These are phyloP conservation scores for Zaprionus kolodkinae DNA, from an alignment of 1,140 invertebrate genomes.

Conservation along the genomic window DNA sequence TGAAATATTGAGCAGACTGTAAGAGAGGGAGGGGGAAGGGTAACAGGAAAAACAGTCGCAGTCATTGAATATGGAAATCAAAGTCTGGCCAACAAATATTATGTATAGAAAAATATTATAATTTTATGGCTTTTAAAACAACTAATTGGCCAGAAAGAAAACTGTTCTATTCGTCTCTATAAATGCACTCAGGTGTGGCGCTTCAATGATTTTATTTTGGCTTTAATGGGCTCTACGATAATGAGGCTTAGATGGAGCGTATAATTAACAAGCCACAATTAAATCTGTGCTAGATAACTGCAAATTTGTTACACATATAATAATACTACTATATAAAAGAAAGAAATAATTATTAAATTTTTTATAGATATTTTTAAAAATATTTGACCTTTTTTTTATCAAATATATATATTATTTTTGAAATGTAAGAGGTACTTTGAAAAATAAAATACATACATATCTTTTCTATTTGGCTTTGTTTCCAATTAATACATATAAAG, in stretches of 20 bases:
- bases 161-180: constrained; percentile 22
- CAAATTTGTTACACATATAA: not conserved
- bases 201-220: constrained; percentile 23
- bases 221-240: constrained; percentile 26
- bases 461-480: no score
- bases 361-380: no score
- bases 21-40: constrained; percentile 1
- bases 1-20: constrained; percentile 51
- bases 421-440: no score
- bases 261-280: not conserved
- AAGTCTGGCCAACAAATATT: constrained; percentile 39
- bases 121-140: constrained; percentile 68
- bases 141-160: constrained; percentile 58
- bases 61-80: constrained; percentile 46
- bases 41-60: constrained; percentile 16
- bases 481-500: not conserved
- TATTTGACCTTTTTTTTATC: no score
- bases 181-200: constrained; percentile 44
- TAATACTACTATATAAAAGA: not conserved
- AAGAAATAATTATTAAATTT: no score
- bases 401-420: no score
- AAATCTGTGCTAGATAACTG: not conserved
- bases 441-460: no score
- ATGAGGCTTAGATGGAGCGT: constrained; percentile 3
- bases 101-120: constrained; percentile 36